Evolutionary conservation across 2,113 vertebrate species (phyloP), one percentile per base, ranked within the genome.

Genomic region (Camarhynchus parvulus): DNA sequence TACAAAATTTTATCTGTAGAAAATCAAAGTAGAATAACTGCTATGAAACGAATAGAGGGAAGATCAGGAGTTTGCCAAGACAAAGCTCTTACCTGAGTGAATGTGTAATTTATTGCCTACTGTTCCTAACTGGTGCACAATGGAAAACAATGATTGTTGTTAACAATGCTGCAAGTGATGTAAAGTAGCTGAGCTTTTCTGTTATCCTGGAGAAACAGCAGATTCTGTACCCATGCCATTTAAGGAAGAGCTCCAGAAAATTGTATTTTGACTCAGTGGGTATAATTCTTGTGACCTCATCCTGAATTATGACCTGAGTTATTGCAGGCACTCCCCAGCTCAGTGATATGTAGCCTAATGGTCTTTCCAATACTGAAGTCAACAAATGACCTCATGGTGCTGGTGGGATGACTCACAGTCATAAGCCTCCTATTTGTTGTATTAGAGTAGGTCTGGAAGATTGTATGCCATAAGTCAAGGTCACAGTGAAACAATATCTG

Each of bases 331-430:
- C 42, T 85, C 79, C 67, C n/a, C 37, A 73, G n/a, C 52, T 85
- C 50, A 69, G 59, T 74, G 75, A 81, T 89, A 35, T 12, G 33
- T 35, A 55, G 47, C 55, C 50, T 74, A 59, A 78, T 39, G 49
- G 35, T 91, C 79, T 89, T 81, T 39, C 31, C 31, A 91, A 49
- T 72, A 49, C 59, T 72, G 21, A 76, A 93, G 67, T 77, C 92
- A 92, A 80, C 85, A 86, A 59, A 86, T 95, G 72, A 92, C 67
- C 70, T 96, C 82, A 86, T 39, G 55, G 50, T 55, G 59, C 58
- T 74, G 19, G 30, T 62, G 46, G 46, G 85, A 81, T 85, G 76
- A 86, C 27, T 97, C 50, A 53, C 0, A 0, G 21, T 81, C 76
- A 70, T 83, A 86, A 69, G 17, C 14, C 27, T 87, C 37, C 31